Evolutionary conservation across 2,113 vertebrate species (phyloP).

Genomic region (Cyanoramphus novaezelandiae): DNA sequence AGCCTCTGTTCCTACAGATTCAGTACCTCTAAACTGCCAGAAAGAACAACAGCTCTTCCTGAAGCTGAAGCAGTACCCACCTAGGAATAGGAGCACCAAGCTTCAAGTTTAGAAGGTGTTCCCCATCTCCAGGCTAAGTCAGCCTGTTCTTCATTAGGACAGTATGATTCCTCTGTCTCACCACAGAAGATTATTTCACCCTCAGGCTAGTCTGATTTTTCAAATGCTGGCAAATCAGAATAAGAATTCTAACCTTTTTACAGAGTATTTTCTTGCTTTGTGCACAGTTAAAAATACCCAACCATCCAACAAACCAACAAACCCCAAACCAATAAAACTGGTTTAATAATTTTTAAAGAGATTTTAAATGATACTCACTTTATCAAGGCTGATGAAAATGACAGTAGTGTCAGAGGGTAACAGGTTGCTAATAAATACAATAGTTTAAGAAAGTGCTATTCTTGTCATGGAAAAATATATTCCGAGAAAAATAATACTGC

Average conservation of each 20-base stretch:
- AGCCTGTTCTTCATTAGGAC: background rate
- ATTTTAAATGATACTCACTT: conserved; percentile 72
- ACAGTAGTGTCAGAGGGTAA: conserved; percentile 73
- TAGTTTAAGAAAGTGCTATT: conserved; percentile 75
- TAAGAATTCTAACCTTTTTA: background rate
- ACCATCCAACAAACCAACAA: background rate
- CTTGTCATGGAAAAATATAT: conserved; percentile 74
- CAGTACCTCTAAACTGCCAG: background rate
- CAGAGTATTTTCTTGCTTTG: background rate
- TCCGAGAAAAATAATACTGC: conserved; percentile 75
- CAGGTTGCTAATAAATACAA: conserved; percentile 82
- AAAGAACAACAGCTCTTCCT: background rate
- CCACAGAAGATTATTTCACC: background rate
- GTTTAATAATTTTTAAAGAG: conserved; percentile 75
- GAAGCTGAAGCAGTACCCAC: background rate
- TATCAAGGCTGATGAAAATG: conserved; percentile 74
- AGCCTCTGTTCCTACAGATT: background rate
- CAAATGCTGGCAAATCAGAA: background rate
- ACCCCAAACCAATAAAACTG: background rate
- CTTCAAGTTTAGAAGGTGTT: background rate
- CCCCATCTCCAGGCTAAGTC: background rate
- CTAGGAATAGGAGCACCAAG: background rate
- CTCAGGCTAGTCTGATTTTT: background rate
- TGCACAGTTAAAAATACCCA: background rate
- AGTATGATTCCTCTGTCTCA: background rate